A percentile compares a stretch with the other conserved stretches of the same genome.
These are phyloP conservation scores for Molossus molossus DNA, from an alignment of 2,797 vertebrate species.

Conservation along the genomic window DNA sequence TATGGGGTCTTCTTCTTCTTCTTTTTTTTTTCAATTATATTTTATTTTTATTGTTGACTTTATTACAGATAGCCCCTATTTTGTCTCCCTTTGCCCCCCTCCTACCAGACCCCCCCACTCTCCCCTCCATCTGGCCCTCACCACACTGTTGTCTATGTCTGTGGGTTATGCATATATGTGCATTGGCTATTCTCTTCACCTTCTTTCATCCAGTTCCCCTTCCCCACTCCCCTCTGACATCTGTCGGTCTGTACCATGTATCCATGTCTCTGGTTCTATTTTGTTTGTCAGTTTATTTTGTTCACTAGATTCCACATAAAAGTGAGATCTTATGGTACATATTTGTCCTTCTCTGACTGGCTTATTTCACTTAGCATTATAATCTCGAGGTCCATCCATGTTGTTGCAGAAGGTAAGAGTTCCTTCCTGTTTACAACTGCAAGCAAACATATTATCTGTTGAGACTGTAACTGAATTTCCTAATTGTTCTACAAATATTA, in stretches of 20 bases:
- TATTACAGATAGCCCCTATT: not conserved
- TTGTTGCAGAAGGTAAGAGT: not conserved
- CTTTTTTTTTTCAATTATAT: not conserved
- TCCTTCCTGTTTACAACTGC: not conserved
- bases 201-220: not conserved
- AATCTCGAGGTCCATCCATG: not conserved
- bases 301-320: not conserved
- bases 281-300: not conserved
- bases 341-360: not conserved
- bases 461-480: not conserved
- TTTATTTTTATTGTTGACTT: not conserved
- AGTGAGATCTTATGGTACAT: not conserved
- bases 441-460: not conserved
- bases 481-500: slow-evolving; percentile 29
- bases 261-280: not conserved
- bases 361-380: not conserved
- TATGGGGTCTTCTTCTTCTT: not conserved
- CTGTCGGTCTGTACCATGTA: not conserved
- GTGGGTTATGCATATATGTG: not conserved
- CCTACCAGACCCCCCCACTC: not conserved
- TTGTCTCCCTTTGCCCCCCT: not conserved
- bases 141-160: not conserved
- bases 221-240: not conserved
- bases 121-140: not conserved
- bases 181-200: not conserved